Base-by-base conservation (phyloP, 2,113 vertebrate species). In the Vireo altiloquus region DNA sequence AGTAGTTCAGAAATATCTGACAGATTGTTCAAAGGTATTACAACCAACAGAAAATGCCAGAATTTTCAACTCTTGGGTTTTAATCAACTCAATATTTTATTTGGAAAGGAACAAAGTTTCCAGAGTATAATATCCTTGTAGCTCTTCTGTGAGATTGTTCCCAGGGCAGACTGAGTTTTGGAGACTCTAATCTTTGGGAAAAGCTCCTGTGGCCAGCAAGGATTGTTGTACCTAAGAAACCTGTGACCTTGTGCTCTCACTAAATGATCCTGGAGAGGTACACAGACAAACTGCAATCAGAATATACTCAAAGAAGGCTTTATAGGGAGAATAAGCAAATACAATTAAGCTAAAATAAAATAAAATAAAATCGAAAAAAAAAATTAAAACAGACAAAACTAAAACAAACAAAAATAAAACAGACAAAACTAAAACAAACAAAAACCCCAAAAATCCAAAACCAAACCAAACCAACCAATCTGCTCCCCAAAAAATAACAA, bases 401-500 rank as follows among this genome's bases (percentile, higher is more conserved):
- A 44, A 44, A 56, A 39, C 12, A 47, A 56, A 2, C 13, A 46
- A 83, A 27, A 37, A 3, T 7, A 44, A 44, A 44, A 44, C 19
- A 46, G 2, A 13, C 9, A 18, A 27, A 53, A 7, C 14, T 8
- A 44, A 44, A 56, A 39, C 12, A 47, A 56, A 2, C 13, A 46
- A 83, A 27, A 37, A 3, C 10, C 7, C 28, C 2, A 33, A 23
- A 21, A 53, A 39, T 9, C 2, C 30, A 23, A 69, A n/a, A 13
- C 11, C 22, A 46, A 72, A 37, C 4, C 13, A 37, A 71, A 4
- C 12, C 15, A 53, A 7, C 1, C 11, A 35, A 12, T 5, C 1
- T 9, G 40, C 8, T 13, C 1, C 13, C 7, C 6, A 1, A 3
- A 4, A 27, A 42, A 35, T 7, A 22, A n/a, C 42, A 59, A 31